Conservation (phyloP, 2,888 invertebrate species). For the Chouioia cunea region DNA sequence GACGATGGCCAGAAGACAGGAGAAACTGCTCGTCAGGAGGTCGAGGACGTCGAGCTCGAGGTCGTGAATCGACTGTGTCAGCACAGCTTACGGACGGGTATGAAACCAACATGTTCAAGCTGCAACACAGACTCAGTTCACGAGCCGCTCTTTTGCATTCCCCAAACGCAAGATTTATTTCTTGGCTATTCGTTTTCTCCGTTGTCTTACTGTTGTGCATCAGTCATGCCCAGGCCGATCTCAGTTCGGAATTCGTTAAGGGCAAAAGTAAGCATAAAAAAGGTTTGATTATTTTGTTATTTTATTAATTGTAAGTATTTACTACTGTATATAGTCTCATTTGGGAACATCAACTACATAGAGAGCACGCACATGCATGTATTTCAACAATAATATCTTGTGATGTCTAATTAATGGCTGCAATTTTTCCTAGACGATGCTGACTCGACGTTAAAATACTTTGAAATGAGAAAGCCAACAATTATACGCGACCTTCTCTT, state of each 20-base stretch:
- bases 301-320: conserved; percentile 1
- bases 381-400: too few species aligned
- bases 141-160: conserved; percentile 62
- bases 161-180: conserved; percentile 25
- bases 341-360: conserved; percentile 31
- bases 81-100: conserved; percentile 62
- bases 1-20: not conserved
- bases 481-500: too few species aligned
- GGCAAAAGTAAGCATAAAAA: conserved; percentile 79
- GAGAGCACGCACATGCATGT: too few species aligned
- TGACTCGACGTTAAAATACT: too few species aligned
- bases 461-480: too few species aligned
- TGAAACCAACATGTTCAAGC: conserved; percentile 66
- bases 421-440: too few species aligned
- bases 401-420: too few species aligned
- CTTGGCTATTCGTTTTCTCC: conserved; percentile 37
- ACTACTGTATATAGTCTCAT: not conserved
- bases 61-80: conserved; percentile 9
- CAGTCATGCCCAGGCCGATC: conserved; percentile 53
- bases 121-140: conserved; percentile 58
- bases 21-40: not conserved
- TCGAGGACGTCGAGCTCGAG: not conserved
- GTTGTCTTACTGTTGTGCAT: conserved; percentile 55
- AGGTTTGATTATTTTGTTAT: not conserved
- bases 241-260: conserved; percentile 79